These are phyloP conservation scores for Jaculus jaculus DNA, from an alignment of 2,113 vertebrate genomes.

Conservation along the genomic window DNA sequence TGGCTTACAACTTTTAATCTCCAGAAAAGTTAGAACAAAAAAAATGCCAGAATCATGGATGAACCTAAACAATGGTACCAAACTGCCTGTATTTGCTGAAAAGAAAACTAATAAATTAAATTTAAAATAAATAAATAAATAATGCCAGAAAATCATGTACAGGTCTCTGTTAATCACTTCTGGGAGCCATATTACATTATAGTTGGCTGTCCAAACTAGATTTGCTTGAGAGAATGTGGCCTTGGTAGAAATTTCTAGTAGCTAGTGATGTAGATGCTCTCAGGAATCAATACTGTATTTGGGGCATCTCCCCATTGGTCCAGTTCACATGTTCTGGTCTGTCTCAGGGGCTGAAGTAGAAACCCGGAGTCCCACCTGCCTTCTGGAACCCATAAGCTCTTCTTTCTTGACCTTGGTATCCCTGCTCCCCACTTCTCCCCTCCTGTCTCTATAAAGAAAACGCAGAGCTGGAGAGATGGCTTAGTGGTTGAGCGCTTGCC, in stretches of 20 bases:
- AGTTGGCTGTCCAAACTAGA: constrained; percentile 15
- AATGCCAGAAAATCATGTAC: constrained; percentile 15
- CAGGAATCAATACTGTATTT: neutral
- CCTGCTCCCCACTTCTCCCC: neutral
- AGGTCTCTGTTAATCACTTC: constrained; percentile 12
- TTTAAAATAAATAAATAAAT: too few species aligned
- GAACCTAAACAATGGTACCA: too few species aligned
- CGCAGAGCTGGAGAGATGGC: too few species aligned
- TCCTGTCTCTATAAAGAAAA: neutral
- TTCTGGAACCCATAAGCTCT: neutral
- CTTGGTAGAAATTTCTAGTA: constrained; percentile 2
- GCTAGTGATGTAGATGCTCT: neutral
- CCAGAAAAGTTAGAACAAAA: constrained; percentile 3
- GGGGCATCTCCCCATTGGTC: neutral
- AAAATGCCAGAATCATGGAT: too few species aligned
- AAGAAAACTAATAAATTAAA: too few species aligned
- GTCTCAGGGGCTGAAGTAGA: neutral
- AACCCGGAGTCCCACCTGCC: neutral
- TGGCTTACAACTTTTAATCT: neutral
- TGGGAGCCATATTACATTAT: neutral
- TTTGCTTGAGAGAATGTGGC: constrained; percentile 15
- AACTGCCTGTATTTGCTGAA: too few species aligned
- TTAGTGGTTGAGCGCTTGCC: too few species aligned
- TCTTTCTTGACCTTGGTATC: neutral
- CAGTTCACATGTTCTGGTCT: neutral